Base-by-base conservation (phyloP, 2,888 invertebrate genomes). In the Sipunculus nudus region DNA sequence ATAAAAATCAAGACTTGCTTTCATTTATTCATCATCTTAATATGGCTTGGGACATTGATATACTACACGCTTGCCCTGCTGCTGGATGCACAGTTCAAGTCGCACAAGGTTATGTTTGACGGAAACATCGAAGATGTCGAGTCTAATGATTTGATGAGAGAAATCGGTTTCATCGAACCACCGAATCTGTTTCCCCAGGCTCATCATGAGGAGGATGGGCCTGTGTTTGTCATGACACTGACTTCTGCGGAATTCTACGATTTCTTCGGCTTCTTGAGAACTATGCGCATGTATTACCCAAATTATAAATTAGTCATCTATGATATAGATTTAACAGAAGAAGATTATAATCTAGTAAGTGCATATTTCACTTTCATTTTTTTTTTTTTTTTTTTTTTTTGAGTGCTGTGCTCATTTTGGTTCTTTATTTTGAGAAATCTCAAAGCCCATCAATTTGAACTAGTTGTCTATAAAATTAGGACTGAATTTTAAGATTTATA, bases 261-360 rank as follows among this genome's bases (percentile, higher is more conserved):
- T 41, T 72, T 76, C 4, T 59, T 75, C 21, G 70, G 60, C 88
- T 93, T 78, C 87, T 63, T 92, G 62, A 89, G 89, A 73, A 92
- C 92, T 76, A 88, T 90, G 57, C 88, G 89, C 32, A 88, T 88
- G 53, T 88, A 89, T 78, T 87, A 94, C 78, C 91, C 93, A 58
- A 90, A 91, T 83, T 90, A 92, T 75, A 89, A 90, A 76, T 87
- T 94, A 74, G 84, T 91, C 65, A 87, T 95, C 65, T 94, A 93
- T 84, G 91, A 94, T 81, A 85, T 95, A 73, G 94, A 93, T 52
- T 85, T 95, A 66, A 89, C 89, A 70, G 89, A 90, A 54, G 89
- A 90, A 75, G 89, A 89, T 35, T 83, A 89, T 65, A 86, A 88
- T 79, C 87, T 87, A 80, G 90, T 91, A 72, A 71, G 68, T 41